Evolutionary conservation across 2,113 vertebrate genomes (phyloP).

Genomic region (Hippocampus abdominalis): DNA sequence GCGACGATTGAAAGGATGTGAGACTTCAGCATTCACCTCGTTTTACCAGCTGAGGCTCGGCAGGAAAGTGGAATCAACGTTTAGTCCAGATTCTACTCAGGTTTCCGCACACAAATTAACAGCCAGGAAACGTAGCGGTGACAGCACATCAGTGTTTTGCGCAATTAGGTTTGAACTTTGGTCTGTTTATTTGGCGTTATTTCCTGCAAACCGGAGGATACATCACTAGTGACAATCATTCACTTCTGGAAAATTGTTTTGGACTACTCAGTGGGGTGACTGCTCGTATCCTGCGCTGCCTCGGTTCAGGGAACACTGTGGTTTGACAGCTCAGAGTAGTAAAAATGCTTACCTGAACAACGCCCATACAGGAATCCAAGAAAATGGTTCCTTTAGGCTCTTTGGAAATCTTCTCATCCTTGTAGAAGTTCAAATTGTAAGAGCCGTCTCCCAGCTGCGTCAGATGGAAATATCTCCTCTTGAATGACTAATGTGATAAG

Average conservation of each 20-base stretch:
- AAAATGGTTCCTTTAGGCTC: conserved; percentile 99
- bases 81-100: conserved; percentile 29
- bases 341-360: conserved; percentile 82
- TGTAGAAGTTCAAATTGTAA: conserved; percentile 98
- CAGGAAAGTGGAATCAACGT: conserved; percentile 42
- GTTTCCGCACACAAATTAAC: conserved; percentile 46
- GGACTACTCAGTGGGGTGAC: conserved; percentile 6
- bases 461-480: conserved; percentile 96
- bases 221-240: conserved; percentile 6
- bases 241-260: conserved; percentile 8
- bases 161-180: conserved; percentile 13
- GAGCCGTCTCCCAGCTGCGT: conserved; percentile 95
- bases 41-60: conserved; percentile 50
- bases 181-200: not conserved
- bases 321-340: not conserved
- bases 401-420: conserved; percentile 98
- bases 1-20: conserved; percentile 46
- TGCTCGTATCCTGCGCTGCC: not conserved
- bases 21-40: conserved; percentile 54
- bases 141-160: conserved; percentile 12
- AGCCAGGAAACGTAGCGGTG: conserved; percentile 22
- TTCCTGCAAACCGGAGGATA: conserved; percentile 15
- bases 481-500: conserved; percentile 84
- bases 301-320: not conserved
- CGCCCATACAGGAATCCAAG: conserved; percentile 98